Evolutionary conservation across 2,888 invertebrate species (phyloP), one percentile per base, ranked within the genome.

Genomic region (Cyaniris semiargus): DNA sequence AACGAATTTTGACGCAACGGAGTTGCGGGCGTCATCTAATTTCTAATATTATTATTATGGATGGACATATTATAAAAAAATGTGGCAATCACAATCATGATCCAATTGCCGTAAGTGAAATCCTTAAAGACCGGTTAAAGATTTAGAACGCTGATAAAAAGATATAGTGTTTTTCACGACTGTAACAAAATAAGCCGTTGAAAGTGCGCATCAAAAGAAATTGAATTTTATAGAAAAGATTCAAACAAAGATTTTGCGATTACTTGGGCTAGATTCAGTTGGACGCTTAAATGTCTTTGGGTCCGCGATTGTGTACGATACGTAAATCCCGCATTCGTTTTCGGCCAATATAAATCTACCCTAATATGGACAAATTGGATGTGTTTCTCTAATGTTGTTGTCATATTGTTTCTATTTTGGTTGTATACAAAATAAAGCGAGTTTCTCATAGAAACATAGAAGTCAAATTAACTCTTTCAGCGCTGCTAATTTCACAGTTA

Each of bases 191-290:
- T 76, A 76, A 76, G 60, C 76, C 76, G 60, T 34, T 66, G 53
- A 77, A 76, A 78, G 86, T 84, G 84, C 85, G 83, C 85, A 86
- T 87, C 86, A 81, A 85, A 85, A 84, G 84, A 90, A 90, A 91
- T 91, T 90, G 90, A 90, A 90, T 90, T 90, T 88, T 88, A 89
- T 88, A 89, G 89, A 88, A 90, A 86, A 89, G 87, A 90, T 89
- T 85, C 88, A 84, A 86, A 86, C 86, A 86, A 85, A 87, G 90
- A 91, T 90, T 87, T 84, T 84, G 82, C 84, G 82, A 86, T 85
- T 87, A 85, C 86, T 81, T 82, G 86, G 85, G 88, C 83, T 80
- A 89, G 88, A 86, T 90, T 90, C 87, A 84, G 86, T 83, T 85
- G 83, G 88, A 88, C 87, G 87, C 89, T 88, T 89, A 89, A 89